These are phyloP conservation scores for Vultur gryphus DNA, from an alignment of 2,797 vertebrate genomes.

Conservation along the genomic window DNA sequence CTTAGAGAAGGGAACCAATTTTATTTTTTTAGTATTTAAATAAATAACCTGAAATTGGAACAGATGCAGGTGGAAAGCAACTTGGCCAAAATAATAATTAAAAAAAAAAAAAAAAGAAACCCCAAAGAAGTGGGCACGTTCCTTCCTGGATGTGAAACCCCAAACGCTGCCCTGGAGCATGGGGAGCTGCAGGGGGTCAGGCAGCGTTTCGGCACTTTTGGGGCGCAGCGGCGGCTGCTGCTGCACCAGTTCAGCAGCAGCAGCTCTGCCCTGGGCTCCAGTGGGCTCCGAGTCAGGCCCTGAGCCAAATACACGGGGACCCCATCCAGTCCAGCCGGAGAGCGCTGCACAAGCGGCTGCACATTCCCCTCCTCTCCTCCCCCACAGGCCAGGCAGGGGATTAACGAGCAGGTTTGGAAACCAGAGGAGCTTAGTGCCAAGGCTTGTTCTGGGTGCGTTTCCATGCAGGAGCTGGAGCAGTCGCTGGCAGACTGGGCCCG, in stretches of 20 bases:
- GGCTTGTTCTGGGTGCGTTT: slow-evolving; percentile 69
- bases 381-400: slow-evolving; percentile 73
- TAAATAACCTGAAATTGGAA: background rate
- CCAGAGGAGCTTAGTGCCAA: slow-evolving; percentile 57
- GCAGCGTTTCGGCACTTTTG: rapidly evolving
- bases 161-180: rapidly evolving
- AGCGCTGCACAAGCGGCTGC: background rate
- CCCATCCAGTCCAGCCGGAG: background rate
- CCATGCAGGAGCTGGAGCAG: slow-evolving; percentile 91
- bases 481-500: slow-evolving; percentile 84
- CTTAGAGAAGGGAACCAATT: background rate
- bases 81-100: background rate
- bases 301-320: rapidly evolving
- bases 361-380: slow-evolving; percentile 69
- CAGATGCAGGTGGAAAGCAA: background rate
- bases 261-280: background rate
- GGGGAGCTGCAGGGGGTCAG: background rate
- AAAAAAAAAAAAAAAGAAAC: background rate
- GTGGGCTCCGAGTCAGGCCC: background rate
- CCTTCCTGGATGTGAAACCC: background rate
- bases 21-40: background rate
- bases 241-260: too few species aligned
- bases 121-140: rapidly evolving
- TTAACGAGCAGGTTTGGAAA: slow-evolving; percentile 82
- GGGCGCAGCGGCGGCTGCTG: background rate